Percentiles rank a stretch among this genome's conserved stretches.
These are phyloP conservation scores for Diachasma alloeum DNA, from an alignment of 1,140 invertebrate species.

Conservation along the genomic window DNA sequence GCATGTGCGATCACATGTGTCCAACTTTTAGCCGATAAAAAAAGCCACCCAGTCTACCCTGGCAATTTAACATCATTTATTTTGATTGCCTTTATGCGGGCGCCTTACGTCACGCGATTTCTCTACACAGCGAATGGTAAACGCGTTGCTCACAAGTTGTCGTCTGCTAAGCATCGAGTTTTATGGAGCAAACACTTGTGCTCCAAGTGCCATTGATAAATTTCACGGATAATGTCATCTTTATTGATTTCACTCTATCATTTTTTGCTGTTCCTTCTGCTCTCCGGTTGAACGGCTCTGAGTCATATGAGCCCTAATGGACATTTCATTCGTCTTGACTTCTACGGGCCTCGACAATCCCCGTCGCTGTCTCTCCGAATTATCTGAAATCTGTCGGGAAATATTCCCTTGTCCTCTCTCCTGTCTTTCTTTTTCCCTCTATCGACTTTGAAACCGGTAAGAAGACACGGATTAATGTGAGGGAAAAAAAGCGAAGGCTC, in stretches of 20 bases:
- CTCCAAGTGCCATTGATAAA: neutral
- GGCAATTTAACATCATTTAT: slow-evolving; percentile 50
- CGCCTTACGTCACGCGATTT: slow-evolving; percentile 43
- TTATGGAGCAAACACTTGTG: neutral
- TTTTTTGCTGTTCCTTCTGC: neutral
- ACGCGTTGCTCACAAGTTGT: neutral
- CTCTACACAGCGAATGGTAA: slow-evolving; percentile 18
- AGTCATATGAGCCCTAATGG: neutral
- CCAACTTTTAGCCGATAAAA: neutral
- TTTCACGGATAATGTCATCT: neutral
- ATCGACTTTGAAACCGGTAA: neutral
- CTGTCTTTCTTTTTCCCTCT: neutral
- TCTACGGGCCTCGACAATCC: neutral
- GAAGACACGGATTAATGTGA: neutral
- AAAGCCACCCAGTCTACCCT: slow-evolving; percentile 22
- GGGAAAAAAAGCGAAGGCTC: neutral
- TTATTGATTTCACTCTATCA: neutral
- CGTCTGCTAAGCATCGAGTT: neutral
- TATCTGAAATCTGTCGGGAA: neutral
- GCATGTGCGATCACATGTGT: neutral
- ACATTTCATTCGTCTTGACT: neutral
- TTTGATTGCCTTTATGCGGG: slow-evolving; percentile 47
- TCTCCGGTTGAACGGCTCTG: neutral
- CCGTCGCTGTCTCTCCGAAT: neutral
- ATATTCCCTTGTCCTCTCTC: neutral